Base-by-base conservation (phyloP, 2,113 vertebrate species). In the Istiophorus platypterus region DNA sequence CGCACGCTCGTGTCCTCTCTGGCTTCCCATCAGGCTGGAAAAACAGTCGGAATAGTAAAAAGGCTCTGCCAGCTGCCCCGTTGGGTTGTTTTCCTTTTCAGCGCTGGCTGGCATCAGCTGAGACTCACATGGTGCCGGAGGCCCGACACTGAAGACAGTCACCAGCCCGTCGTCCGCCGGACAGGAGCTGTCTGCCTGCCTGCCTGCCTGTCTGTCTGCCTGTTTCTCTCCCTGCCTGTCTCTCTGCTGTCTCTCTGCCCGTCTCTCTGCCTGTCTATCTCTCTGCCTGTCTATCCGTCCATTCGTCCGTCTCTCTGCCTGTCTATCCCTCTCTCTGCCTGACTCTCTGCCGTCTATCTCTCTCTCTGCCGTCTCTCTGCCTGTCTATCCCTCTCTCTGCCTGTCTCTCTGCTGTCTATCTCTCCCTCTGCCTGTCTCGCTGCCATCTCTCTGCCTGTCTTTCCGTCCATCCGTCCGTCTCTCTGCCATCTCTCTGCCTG, bases 41-140 rank as follows among this genome's bases (percentile, higher is more conserved):
- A 77, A 72, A 54, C 27, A 39, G 41, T 26, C 24, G 15, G 39
- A 62, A 5, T 1, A 64, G 51, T 34, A 10, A 34, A 34, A n/a
- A 45, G 31, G 29, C 7, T n/a, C 51, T 1, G 14, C 57, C 84
- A 78, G 74, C 57, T 85, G 67, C 54, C 27, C 27, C n/a, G n/a
- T n/a, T n/a, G n/a, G n/a, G n/a, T n/a, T n/a, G 8, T 49, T 76
- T 62, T 57, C 42, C 45, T 24, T 26, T 57, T 41, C 27, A 52
- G 47, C 52, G 7, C 0, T 2, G 22, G 49, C 64, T 64, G 78
- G 79, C 68, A 45, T 64, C 84, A 78, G 64, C 78, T 70, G 68
- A 70, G 41, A 18, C 68, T 86, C 84, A 86, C 84, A 78, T 85
- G 78, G 72, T 72, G n/a, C 17, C 17, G 37, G 34, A 66, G 57